Percentiles rank a stretch among this genome's conserved stretches.
Conservation (phyloP, 1,140 invertebrate species). For the Penaeus chinensis region DNA sequence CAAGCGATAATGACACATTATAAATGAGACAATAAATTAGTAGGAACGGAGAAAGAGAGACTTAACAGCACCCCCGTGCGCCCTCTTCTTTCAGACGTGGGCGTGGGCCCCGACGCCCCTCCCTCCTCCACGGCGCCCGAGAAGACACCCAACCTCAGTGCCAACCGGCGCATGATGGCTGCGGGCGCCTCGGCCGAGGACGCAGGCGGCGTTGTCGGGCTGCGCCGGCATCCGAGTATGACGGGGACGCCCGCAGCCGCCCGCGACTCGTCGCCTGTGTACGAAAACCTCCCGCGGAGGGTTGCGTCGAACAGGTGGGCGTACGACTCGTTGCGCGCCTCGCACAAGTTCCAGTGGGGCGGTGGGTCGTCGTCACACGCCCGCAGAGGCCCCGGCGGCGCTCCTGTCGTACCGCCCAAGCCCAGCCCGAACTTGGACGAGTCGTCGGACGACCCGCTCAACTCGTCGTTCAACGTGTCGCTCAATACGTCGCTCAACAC, state of each 20-base stretch:
- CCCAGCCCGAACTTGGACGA: slow-evolving; percentile 21
- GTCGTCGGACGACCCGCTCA: slow-evolving; percentile 44
- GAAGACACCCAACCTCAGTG: slow-evolving; percentile 61
- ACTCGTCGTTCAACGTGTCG: slow-evolving; percentile 46
- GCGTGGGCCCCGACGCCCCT: slow-evolving; percentile 49
- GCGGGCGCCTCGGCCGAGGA: slow-evolving; percentile 21
- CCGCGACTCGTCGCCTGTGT: slow-evolving; percentile 58
- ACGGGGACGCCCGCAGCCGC: slow-evolving; percentile 35
- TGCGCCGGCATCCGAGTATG: slow-evolving; percentile 60
- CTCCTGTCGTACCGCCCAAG: slow-evolving; percentile 24
- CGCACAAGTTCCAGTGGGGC: slow-evolving; percentile 62
- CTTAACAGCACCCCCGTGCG: background rate
- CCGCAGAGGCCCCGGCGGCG: background rate
- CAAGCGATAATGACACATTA: too few relatives aligned
- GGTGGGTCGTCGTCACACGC: background rate
- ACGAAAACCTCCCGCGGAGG: slow-evolving; percentile 61
- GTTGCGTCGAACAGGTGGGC: slow-evolving; percentile 54
- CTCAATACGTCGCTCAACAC: slow-evolving; percentile 59
- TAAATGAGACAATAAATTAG: background rate
- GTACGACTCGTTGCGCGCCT: slow-evolving; percentile 61
- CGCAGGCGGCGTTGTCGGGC: slow-evolving; percentile 6
- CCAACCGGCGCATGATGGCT: slow-evolving; percentile 42
- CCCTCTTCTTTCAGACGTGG: slow-evolving; percentile 25
- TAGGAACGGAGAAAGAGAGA: background rate
- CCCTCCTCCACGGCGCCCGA: slow-evolving; percentile 36